These are phyloP conservation scores for Podargus strigoides DNA, from an alignment of 2,797 vertebrate genomes.

Conservation along the genomic window DNA sequence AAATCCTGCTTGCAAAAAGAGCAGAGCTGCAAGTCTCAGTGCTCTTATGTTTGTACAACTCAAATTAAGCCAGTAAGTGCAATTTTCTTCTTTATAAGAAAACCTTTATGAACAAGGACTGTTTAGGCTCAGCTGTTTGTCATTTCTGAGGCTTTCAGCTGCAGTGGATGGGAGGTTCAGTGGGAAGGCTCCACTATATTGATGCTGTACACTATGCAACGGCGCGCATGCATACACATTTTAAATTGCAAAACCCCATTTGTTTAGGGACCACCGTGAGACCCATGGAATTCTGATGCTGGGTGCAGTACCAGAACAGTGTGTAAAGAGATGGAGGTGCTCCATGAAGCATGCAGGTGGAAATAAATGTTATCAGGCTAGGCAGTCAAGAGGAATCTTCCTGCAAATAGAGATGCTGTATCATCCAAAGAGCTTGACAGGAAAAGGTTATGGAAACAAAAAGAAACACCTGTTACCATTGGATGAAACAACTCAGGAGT, in stretches of 20 bases:
- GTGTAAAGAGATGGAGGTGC: background rate
- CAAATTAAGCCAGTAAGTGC: background rate
- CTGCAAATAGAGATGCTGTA: background rate
- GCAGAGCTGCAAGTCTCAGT: background rate
- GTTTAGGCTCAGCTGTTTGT: background rate
- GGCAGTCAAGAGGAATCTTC: background rate
- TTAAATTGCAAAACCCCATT: background rate
- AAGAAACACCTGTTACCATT: background rate
- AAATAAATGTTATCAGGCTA: background rate
- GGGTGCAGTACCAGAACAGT: background rate
- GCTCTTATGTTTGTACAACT: background rate
- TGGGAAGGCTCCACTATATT: background rate
- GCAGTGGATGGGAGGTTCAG: background rate
- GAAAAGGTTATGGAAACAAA: background rate
- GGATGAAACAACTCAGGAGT: background rate
- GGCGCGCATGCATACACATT: accelerated
- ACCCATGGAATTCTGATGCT: background rate
- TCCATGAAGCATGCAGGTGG: background rate
- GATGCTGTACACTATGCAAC: background rate
- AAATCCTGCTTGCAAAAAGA: background rate
- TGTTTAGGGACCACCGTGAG: background rate
- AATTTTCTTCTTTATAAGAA: background rate
- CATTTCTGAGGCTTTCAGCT: background rate
- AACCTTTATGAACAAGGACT: background rate
- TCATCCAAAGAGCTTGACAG: background rate